phyloP scores from a whole-genome alignment of 2,113 vertebrate species.

The Nibea coibor region DNA sequence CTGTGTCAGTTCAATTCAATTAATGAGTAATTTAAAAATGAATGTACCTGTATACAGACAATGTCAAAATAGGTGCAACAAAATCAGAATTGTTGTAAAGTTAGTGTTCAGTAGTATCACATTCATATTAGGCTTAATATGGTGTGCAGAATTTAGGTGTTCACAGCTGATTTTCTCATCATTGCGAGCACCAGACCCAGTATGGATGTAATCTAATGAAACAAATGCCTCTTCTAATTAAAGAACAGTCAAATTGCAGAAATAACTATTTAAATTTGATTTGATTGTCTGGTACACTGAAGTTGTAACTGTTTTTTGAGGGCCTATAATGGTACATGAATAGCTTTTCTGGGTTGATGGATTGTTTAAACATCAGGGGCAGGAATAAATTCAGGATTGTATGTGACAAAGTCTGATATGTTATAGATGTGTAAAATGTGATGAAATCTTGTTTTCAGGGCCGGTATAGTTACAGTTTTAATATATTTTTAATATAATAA shows the following conservation, averaged over 20 bases:
- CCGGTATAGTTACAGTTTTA: too few relatives aligned
- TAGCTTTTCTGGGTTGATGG: neutral
- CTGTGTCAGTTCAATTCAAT: neutral
- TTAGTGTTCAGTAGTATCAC: neutral
- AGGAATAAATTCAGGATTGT: neutral
- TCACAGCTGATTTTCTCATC: neutral
- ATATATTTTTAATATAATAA: too few relatives aligned
- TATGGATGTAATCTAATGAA: neutral
- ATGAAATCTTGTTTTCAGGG: too few relatives aligned
- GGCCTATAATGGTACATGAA: too few relatives aligned
- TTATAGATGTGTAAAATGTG: neutral
- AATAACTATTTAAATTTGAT: neutral
- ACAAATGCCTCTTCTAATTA: neutral
- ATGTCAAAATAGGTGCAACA: too few relatives aligned
- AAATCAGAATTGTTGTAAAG: neutral
- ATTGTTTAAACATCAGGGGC: too few relatives aligned
- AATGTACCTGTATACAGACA: too few relatives aligned
- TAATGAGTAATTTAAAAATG: neutral
- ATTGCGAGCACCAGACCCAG: too few relatives aligned
- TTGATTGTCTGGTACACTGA: neutral
- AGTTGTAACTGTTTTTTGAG: neutral
- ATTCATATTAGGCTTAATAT: neutral
- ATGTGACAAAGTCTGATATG: neutral
- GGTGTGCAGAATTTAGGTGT: neutral
- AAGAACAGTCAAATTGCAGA: neutral